Base-by-base conservation (phyloP, 2,888 invertebrate genomes). In the Cantharis rustica region DNA sequence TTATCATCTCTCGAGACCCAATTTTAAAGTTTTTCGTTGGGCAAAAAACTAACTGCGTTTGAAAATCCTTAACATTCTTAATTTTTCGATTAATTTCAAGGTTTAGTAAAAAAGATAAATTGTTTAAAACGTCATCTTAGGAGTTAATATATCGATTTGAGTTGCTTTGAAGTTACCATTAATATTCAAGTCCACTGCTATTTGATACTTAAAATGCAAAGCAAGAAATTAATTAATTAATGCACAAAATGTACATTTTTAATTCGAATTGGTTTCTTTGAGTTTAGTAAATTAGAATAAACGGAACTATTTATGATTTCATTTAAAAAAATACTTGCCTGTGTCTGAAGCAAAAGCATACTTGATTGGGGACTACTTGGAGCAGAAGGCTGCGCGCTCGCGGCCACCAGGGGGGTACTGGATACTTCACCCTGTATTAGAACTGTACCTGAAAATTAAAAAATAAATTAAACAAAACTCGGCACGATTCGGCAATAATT, bases 321-420 rank as follows among this genome's bases (percentile, higher is more conserved):
- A 20, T 15, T 16, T 63, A 4, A 69, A 69, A 27, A 10, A 63
- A 71, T 64, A 77, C 92, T 91, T 88, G 96, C 96, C 93, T 95
- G 96, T 90, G 96, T 95, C 90, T 96, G 96, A 92, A 96, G 93
- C 89, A 96, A 95, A 92, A 96, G 95, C 96, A 96, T 96, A 92
- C 95, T 96, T 94, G 96, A 91, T 84, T 91, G 90, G 83, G 91
- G 91, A 84, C 91, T 91, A 84, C 88, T 90, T 86, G 89, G 90
- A 85, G 89, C 90, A 90, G 91, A 91, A 90, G 92, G 91, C 91
- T 90, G 91, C 87, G 87, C 90, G 85, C 89, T 87, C 87, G 90
- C 90, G 84, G 87, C 87, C 85, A 87, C 87, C 83, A 88, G 83
- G 79, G 87, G 86, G 82, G 86, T 85, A 85, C 84, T 85, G 75